Conservation (phyloP, 1,140 invertebrate genomes). For the Pectinophora gossypiella region DNA sequence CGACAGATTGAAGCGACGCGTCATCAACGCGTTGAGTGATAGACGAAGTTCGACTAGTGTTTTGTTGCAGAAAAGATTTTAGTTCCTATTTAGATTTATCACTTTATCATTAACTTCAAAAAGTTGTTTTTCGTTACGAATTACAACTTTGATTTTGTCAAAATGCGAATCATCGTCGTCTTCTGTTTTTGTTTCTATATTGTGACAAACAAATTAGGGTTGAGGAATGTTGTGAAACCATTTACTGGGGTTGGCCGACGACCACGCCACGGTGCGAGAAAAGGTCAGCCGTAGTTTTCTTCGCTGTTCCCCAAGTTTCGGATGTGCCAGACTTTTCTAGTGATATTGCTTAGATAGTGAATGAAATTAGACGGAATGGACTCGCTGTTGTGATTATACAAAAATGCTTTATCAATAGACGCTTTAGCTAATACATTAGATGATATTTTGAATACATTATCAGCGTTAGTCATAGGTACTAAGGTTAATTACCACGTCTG, state of each 20-base stretch:
- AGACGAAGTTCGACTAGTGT: not conserved
- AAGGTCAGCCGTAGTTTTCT: constrained; percentile 67
- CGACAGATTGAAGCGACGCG: not conserved
- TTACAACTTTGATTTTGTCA: no score
- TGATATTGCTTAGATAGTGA: constrained; percentile 69
- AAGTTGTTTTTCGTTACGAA: no score
- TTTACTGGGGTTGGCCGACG: constrained; percentile 44
- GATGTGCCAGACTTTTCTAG: constrained; percentile 65
- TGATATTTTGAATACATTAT: constrained; percentile 65
- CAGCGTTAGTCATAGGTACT: constrained; percentile 37
- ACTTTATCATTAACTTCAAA: no score
- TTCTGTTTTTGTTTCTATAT: no score
- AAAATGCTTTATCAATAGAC: constrained; percentile 66
- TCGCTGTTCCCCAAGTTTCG: constrained; percentile 71
- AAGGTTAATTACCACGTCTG: constrained; percentile 30
- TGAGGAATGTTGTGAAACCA: constrained; percentile 61
- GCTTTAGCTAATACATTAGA: constrained; percentile 66
- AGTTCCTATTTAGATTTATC: no score
- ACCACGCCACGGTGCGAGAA: constrained; percentile 53
- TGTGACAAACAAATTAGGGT: no score
- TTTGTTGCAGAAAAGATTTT: not conserved
- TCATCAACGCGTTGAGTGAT: not conserved
- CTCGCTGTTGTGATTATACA: constrained; percentile 66
- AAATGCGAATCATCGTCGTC: no score
- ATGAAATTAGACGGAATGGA: constrained; percentile 50